A percentile compares a stretch with the other conserved stretches of the same genome.
These are phyloP conservation scores for Mastigias papua DNA, from an alignment of 30 jellyfish, hydroid and myxozoan species.

Conservation along the genomic window DNA sequence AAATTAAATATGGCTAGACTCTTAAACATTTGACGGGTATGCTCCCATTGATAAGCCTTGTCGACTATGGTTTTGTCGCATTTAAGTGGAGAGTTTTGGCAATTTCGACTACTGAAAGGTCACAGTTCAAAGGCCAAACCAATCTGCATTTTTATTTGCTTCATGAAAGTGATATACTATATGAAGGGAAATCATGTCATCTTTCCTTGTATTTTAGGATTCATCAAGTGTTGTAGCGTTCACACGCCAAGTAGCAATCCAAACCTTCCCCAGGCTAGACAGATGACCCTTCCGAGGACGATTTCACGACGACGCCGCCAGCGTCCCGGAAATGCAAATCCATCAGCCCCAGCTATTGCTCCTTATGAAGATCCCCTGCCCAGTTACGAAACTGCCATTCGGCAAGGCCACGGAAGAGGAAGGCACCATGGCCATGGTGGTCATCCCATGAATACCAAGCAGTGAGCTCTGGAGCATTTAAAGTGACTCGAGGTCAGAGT, in stretches of 20 bases:
- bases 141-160: too few relatives aligned
- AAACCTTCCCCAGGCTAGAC: constrained; percentile 83
- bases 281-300: constrained; percentile 89
- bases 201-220: constrained; percentile 85
- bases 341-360: constrained; percentile 50
- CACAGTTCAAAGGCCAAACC: too few relatives aligned
- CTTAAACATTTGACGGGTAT: too few relatives aligned
- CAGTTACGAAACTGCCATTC: constrained; percentile 81
- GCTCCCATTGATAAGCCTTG: too few relatives aligned
- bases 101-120: too few relatives aligned
- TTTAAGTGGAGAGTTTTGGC: too few relatives aligned
- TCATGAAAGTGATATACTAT: too few relatives aligned
- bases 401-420: constrained; percentile 34
- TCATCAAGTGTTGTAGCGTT: constrained; percentile 94
- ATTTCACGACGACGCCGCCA: constrained; percentile 58
- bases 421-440: neutral
- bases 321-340: constrained; percentile 27
- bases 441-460: constrained; percentile 16
- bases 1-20: too few relatives aligned
- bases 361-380: constrained; percentile 76
- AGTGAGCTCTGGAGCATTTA: too few relatives aligned
- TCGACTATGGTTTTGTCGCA: too few relatives aligned
- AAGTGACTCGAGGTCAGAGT: too few relatives aligned
- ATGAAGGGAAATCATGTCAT: too few relatives aligned
- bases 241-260: constrained; percentile 99